Percentiles rank a stretch among this genome's conserved stretches.
Evolutionary conservation across 1,140 invertebrate species (phyloP).

Genomic region (Lucilia cuprina): DNA sequence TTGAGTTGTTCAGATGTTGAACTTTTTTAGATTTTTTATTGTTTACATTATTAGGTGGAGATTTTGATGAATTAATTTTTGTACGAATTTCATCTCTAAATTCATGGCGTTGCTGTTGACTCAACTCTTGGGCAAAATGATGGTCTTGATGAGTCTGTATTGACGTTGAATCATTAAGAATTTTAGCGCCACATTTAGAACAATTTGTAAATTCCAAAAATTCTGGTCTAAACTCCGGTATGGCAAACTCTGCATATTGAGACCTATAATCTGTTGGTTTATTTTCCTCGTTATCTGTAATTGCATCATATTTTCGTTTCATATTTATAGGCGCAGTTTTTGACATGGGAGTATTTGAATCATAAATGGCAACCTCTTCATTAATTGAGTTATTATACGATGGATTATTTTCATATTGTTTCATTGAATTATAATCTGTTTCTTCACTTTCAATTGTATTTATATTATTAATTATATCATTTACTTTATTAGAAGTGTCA

Average conservation of each 20-base stretch:
- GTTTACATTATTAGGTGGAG: background rate
- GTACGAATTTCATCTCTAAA: constrained; percentile 49
- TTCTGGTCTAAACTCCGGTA: constrained; percentile 42
- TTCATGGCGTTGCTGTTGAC: constrained; percentile 63
- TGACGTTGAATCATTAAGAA: constrained; percentile 50
- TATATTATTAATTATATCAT: constrained; percentile 5
- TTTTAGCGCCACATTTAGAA: constrained; percentile 63
- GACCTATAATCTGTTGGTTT: constrained; percentile 40
- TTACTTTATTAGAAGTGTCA: background rate
- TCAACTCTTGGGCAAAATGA: constrained; percentile 68
- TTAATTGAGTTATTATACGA: background rate
- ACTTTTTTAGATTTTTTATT: constrained; percentile 36
- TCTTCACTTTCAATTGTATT: background rate
- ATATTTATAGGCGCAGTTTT: background rate
- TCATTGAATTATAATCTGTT: background rate
- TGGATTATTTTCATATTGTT: background rate
- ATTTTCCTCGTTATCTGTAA: background rate
- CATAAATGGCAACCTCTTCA: too few species aligned
- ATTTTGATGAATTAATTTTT: constrained; percentile 37
- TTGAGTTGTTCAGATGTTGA: background rate
- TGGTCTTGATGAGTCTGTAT: constrained; percentile 68
- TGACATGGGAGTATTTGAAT: too few species aligned
- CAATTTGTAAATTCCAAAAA: constrained; percentile 65
- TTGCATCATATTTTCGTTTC: constrained; percentile 7
- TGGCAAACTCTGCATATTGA: constrained; percentile 53